These are phyloP conservation scores for Polydrusus tereticollis DNA, from an alignment of 2,888 invertebrate genomes.

Conservation along the genomic window DNA sequence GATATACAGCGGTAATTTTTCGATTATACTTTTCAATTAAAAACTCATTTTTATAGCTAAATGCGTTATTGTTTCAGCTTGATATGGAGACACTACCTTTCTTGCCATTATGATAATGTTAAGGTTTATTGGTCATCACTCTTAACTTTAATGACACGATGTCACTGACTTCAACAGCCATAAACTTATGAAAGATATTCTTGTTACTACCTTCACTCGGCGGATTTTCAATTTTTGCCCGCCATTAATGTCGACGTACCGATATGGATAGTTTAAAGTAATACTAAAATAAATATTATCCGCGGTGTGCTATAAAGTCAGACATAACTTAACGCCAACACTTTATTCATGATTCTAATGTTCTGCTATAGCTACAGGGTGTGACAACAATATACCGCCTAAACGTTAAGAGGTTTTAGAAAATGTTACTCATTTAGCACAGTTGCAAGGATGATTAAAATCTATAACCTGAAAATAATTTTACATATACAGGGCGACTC, in stretches of 20 bases:
- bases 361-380: background rate
- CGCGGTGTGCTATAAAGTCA: background rate
- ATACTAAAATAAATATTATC: background rate
- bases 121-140: background rate
- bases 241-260: background rate
- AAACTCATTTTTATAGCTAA: no score
- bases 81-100: no score
- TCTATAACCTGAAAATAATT: no score
- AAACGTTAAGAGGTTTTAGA: no score
- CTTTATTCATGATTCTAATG: background rate
- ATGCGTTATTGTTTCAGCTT: no score
- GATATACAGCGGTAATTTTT: no score
- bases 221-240: background rate
- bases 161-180: background rate
- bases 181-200: background rate
- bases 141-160: background rate
- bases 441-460: no score
- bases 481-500: no score
- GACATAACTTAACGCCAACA: background rate
- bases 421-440: no score
- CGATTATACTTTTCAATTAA: no score
- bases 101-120: background rate
- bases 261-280: conserved; percentile 1
- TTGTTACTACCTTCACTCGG: background rate
- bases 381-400: no score